Evolutionary conservation across 2,888 invertebrate species (phyloP).

Genomic region (Cephus runcator): DNA sequence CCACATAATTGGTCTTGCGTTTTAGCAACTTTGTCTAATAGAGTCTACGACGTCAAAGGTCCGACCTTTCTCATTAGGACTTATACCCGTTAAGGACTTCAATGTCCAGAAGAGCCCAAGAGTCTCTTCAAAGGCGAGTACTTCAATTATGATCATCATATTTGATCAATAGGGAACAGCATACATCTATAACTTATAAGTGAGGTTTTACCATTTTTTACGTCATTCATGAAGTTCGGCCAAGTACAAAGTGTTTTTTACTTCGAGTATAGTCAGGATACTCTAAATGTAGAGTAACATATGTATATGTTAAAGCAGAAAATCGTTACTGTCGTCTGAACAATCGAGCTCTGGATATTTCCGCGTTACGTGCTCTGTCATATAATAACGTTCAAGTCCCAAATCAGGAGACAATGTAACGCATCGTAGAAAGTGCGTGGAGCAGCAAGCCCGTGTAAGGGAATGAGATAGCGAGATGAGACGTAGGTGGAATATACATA

Average conservation of each 20-base stretch:
- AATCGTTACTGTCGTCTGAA: conserved; percentile 27
- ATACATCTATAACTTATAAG: not conserved
- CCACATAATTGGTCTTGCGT: conserved; percentile 24
- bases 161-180: not conserved
- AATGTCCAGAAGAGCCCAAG: not conserved
- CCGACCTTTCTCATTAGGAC: not conserved
- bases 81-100: not conserved
- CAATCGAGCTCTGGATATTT: conserved; percentile 13
- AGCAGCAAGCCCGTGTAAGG: too few relatives aligned
- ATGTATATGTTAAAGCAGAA: conserved; percentile 4
- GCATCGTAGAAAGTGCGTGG: not conserved
- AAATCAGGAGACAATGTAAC: conserved; percentile 12
- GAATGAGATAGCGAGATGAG: not conserved
- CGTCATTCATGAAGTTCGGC: too few relatives aligned
- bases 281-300: too few relatives aligned
- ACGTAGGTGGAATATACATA: not conserved
- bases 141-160: not conserved
- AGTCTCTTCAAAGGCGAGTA: not conserved
- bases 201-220: not conserved
- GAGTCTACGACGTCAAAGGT: not conserved
- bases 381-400: conserved; percentile 14
- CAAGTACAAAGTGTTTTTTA: not conserved
- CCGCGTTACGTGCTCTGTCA: conserved; percentile 14
- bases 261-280: not conserved
- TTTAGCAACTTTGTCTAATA: conserved; percentile 1